phyloP scores from a whole-genome alignment of 1,140 invertebrate species.

The Leptinotarsa undecemlineata region DNA sequence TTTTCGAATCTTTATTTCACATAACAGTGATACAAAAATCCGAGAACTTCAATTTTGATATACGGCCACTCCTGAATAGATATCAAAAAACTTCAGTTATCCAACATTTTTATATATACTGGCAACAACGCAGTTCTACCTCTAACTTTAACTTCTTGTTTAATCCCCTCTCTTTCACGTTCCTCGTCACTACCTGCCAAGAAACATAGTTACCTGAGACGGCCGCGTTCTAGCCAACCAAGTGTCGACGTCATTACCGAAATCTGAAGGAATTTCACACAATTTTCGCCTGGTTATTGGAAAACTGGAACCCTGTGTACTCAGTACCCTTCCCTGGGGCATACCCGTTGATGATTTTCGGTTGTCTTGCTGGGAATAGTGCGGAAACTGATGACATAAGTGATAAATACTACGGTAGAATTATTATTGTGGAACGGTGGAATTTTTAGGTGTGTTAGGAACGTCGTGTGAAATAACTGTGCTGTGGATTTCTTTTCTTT shows the following conservation, averaged over 20 bases:
- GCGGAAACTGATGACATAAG: background rate
- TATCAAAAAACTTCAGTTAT: too few species aligned
- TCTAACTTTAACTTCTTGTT: background rate
- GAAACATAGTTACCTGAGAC: slow-evolving; percentile 26
- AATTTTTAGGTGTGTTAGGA: slow-evolving; percentile 25
- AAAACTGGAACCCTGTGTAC: background rate
- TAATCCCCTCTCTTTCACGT: slow-evolving; percentile 10
- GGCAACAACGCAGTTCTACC: background rate
- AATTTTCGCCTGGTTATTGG: slow-evolving; percentile 4
- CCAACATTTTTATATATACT: background rate
- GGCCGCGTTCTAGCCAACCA: slow-evolving; percentile 18
- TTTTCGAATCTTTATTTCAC: too few species aligned
- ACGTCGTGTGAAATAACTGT: slow-evolving; percentile 19
- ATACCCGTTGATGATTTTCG: background rate
- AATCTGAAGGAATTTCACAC: slow-evolving; percentile 15
- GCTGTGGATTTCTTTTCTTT: slow-evolving; percentile 17
- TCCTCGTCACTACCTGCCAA: slow-evolving; percentile 21
- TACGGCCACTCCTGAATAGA: too few species aligned
- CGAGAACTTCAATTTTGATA: too few species aligned
- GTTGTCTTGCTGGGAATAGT: background rate
- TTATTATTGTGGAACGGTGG: slow-evolving; percentile 2
- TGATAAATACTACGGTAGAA: background rate
- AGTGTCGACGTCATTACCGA: slow-evolving; percentile 20
- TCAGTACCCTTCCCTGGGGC: slow-evolving; percentile 9
- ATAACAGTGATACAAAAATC: too few species aligned